Conservation (phyloP, 1,140 invertebrate species). For the Drosophila auraria region DNA sequence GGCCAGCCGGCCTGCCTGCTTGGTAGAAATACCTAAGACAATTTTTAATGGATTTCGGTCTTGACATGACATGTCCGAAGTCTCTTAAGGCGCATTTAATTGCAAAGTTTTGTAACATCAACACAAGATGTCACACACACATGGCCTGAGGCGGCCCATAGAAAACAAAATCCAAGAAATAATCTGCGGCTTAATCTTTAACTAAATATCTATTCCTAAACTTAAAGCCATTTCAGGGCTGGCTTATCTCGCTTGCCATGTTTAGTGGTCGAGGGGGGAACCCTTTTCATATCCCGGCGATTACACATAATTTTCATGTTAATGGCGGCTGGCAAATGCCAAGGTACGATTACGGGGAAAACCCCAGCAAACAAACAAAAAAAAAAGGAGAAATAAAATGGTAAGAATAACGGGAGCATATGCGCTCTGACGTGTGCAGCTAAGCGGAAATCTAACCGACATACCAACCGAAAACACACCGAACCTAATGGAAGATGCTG, state of each 20-base stretch:
- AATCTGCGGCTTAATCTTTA: conserved; percentile 1
- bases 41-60: conserved; percentile 77
- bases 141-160: conserved; percentile 2
- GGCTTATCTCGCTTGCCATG: background rate
- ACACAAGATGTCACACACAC: conserved; percentile 35
- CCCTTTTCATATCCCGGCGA: conserved; percentile 41
- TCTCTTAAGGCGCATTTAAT: conserved; percentile 65
- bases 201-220: conserved; percentile 5
- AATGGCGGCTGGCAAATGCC: conserved; percentile 56
- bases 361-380: conserved; percentile 22
- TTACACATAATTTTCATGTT: conserved; percentile 65
- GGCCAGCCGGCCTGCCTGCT: background rate
- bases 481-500: conserved; percentile 18
- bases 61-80: conserved; percentile 64
- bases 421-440: conserved; percentile 39
- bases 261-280: conserved; percentile 26
- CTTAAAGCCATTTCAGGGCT: conserved; percentile 18
- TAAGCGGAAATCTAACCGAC: conserved; percentile 55
- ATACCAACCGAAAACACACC: conserved; percentile 27
- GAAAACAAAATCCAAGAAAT: conserved; percentile 13
- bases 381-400: conserved; percentile 30
- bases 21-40: conserved; percentile 59
- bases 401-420: conserved; percentile 26
- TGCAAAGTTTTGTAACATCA: conserved; percentile 74
- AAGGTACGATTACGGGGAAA: conserved; percentile 30